A percentile compares a stretch with the other conserved stretches of the same genome.
phyloP scores from a whole-genome alignment of 2,113 vertebrate species.

The Columba livia region DNA sequence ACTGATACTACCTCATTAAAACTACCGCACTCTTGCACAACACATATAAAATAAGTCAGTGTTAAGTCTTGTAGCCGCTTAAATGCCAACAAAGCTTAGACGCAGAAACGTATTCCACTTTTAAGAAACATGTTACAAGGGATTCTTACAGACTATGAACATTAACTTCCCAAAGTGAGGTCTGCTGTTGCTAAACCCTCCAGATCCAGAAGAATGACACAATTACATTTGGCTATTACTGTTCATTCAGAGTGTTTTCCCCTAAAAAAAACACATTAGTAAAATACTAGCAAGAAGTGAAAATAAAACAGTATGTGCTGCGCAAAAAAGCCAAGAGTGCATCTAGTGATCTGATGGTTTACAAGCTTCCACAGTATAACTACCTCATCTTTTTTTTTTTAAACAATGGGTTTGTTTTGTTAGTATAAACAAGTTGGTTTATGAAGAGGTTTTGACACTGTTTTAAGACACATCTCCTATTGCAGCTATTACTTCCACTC shows the following conservation, averaged over 20 bases:
- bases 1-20: neutral
- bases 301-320: neutral
- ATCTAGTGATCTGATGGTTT: neutral
- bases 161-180: neutral
- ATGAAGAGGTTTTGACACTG: neutral
- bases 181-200: neutral
- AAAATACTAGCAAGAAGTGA: neutral
- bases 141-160: neutral
- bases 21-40: neutral
- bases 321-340: neutral
- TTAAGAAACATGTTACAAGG: neutral
- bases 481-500: neutral
- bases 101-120: neutral
- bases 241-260: neutral
- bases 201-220: neutral
- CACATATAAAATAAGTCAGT: neutral
- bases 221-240: neutral
- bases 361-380: neutral
- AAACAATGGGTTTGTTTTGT: neutral
- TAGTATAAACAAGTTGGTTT: neutral
- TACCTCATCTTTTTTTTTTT: neutral
- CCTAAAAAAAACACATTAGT: neutral
- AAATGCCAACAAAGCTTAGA: neutral
- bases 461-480: neutral
- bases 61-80: neutral